Conservation (phyloP, 2,797 vertebrate genomes). For the Bradypodion ventrale region DNA sequence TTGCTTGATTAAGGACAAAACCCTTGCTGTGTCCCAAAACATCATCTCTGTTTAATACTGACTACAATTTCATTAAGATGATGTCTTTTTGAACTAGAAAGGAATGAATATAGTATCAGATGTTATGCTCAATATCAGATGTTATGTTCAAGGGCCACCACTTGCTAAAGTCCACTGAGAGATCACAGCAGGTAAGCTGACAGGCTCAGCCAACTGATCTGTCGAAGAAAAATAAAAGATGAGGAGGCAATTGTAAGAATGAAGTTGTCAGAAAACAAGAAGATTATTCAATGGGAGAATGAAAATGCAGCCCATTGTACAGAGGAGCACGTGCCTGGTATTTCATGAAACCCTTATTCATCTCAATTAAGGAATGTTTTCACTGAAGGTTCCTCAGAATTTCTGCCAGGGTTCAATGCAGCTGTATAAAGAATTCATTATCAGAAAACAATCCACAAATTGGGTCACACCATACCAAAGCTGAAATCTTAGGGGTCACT, state of each 20-base stretch:
- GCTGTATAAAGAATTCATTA: slow-evolving; percentile 8
- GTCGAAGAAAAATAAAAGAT: background rate
- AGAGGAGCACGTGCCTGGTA: background rate
- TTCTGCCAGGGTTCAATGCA: slow-evolving; percentile 19
- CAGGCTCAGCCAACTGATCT: background rate
- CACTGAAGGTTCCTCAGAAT: slow-evolving; percentile 20
- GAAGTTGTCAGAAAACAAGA: slow-evolving; percentile 25
- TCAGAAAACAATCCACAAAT: background rate
- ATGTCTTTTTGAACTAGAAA: background rate
- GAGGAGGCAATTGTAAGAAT: background rate
- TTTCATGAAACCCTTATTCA: slow-evolving; percentile 24
- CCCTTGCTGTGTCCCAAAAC: background rate
- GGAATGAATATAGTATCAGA: background rate
- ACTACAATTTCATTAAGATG: background rate
- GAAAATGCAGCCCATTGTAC: slow-evolving; percentile 19
- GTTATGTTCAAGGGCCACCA: background rate
- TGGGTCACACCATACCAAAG: background rate
- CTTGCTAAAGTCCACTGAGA: background rate
- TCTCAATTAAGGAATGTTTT: slow-evolving; percentile 23
- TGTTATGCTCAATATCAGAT: background rate
- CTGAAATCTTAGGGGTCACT: slow-evolving; percentile 14
- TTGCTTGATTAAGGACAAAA: background rate
- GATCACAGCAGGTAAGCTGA: background rate
- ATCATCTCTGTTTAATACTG: background rate
- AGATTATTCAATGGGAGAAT: background rate